These are phyloP conservation scores for Neodiprion lecontei DNA, from an alignment of 1,140 invertebrate genomes.

Conservation along the genomic window DNA sequence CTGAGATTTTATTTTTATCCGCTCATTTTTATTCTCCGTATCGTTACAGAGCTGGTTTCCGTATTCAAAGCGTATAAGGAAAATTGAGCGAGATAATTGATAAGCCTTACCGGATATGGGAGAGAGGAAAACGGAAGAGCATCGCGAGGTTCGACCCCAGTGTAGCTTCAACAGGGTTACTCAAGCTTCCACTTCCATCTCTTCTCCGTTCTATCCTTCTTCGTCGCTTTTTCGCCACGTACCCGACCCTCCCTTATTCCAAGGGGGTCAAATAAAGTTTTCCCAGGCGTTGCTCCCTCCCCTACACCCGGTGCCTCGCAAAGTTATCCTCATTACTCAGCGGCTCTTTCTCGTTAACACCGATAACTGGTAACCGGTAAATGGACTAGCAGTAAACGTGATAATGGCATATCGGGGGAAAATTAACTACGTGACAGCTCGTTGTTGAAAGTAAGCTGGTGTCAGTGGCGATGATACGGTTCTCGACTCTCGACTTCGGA, in stretches of 20 bases:
- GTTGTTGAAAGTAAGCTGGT: not conserved
- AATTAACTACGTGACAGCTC: not conserved
- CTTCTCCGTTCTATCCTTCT: not conserved
- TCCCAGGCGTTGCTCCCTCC: not conserved
- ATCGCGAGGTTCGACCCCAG: too few relatives aligned
- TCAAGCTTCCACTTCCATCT: not conserved
- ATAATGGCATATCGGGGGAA: not conserved
- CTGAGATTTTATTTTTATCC: not conserved
- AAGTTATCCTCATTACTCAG: slow-evolving; percentile 14
- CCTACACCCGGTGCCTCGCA: not conserved
- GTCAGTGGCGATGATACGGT: not conserved
- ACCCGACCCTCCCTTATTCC: not conserved
- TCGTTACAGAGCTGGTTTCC: not conserved
- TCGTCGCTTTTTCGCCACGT: too few relatives aligned
- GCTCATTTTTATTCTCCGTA: not conserved
- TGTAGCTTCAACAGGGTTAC: slow-evolving; percentile 6
- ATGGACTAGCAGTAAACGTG: not conserved
- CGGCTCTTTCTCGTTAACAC: not conserved
- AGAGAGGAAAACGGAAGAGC: too few relatives aligned
- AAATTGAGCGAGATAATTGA: too few relatives aligned
- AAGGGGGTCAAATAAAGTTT: slow-evolving; percentile 1
- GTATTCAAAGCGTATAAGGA: too few relatives aligned
- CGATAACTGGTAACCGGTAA: not conserved
- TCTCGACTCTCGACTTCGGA: too few relatives aligned
- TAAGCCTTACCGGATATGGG: too few relatives aligned